Base-by-base conservation (phyloP, 2,113 vertebrate species). In the Oncorhynchus tshawytscha region DNA sequence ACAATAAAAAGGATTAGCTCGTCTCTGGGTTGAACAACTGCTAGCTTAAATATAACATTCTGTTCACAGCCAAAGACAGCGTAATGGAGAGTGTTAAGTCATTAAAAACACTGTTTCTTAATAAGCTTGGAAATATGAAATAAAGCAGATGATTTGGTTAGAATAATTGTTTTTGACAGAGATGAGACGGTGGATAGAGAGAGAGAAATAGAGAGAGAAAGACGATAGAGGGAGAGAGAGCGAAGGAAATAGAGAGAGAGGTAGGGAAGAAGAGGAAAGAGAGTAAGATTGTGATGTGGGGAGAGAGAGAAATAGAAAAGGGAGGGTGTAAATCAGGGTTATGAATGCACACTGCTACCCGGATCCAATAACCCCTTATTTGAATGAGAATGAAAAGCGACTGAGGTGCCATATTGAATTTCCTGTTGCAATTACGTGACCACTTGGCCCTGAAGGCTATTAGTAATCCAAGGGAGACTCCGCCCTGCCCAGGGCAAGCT, bases 351-450 rank as follows among this genome's bases (percentile, higher is more conserved):
- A 4, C 76, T 76, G 81, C 72, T 88, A 78, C 15, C 11, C 81
- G 76, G 77, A 86, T 83, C 86, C 77, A 88, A 81, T 87, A 88
- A 82, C 20, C 11, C 76, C 82, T 84, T 70, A 90, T 90, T 91
- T 88, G 73, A 90, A 90, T 90, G 83, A 81, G 84, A 90, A 88
- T 83, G 80, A 74, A 82, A 72, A 75, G 74, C 79, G 81, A 78
- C 78, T 76, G 80, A 78, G 83, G 77, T 64, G 75, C 79, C 82
- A 78, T 86, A 88, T 88, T 89, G 84, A 84, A 88, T 89, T 84
- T 79, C 76, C 79, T 65, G 71, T 51, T 27, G 72, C 86, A 80
- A 69, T 84, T 90, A 81, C 76, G 72, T 88, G 86, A 85, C 83
- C 76, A 60, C 70, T 76, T 77, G 81, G 80, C 74, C 77, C 57